phyloP scores from a whole-genome alignment of 2,797 vertebrate species.

The Acipenser transmontanus region DNA sequence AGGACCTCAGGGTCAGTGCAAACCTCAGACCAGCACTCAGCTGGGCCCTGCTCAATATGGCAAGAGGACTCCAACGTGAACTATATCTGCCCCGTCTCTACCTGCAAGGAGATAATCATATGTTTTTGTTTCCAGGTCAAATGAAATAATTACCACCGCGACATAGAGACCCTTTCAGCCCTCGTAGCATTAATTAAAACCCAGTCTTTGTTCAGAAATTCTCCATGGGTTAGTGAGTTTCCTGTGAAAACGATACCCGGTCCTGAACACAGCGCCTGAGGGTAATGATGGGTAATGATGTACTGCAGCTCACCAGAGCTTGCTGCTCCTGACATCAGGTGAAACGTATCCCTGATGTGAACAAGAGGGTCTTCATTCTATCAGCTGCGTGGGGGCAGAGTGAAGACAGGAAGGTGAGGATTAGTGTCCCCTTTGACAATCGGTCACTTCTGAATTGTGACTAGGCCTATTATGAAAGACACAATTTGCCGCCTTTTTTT shows the following conservation, averaged over 20 bases:
- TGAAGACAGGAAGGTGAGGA: background rate
- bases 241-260: slow-evolving; percentile 4
- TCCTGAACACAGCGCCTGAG: background rate
- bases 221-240: slow-evolving; percentile 3
- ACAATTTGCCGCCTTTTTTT: slow-evolving; percentile 3
- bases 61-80: background rate
- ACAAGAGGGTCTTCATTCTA: background rate
- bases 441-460: slow-evolving; percentile 4
- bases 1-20: background rate
- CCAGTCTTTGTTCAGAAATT: background rate
- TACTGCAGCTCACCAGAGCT: background rate
- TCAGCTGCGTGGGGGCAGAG: background rate
- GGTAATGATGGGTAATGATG: slow-evolving; percentile 9
- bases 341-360: background rate
- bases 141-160: background rate
- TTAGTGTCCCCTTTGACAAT: background rate
- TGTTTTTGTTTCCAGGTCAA: background rate
- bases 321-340: background rate
- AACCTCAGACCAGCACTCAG: background rate
- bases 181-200: slow-evolving; percentile 1
- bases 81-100: background rate
- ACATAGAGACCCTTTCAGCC: background rate
- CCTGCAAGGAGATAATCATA: background rate
- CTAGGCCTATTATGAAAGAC: background rate
- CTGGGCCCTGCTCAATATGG: background rate